Base-by-base conservation (phyloP, 2,113 vertebrate genomes). In the Phodopus roborovskii region DNA sequence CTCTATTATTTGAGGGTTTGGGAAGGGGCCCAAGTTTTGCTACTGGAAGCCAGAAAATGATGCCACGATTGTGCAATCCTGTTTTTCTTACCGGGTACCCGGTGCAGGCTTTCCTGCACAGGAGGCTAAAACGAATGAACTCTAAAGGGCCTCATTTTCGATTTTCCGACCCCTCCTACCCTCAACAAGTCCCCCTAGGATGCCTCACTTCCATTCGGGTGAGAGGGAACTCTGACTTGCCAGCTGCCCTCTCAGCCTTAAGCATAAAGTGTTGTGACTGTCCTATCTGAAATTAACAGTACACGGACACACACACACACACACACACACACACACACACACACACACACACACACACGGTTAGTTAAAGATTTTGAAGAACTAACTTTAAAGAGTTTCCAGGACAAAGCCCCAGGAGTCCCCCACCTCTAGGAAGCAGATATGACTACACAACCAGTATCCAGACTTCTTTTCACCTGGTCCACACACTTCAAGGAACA, bases 21-120 rank as follows among this genome's bases (percentile, higher is more conserved):
- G 90, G 64, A 90, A 95, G 66, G 86, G 87, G 16, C 83, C 92
- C 90, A 42, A 81, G 16, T 78, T 88, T 85, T 88, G 75, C 94
- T 94, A 64, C 90, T 89, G 93, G 66, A 95, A 96, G 84, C 90
- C 91, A 83, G 87, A 77, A 77, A 95, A 53, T 93, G 95, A 97
- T 24, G 28, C 56, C 45, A 74, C 1, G 1, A 26, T 92, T 91
- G 85, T 12, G 12, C 79, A 92, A 92, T 7, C 17, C 62, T 73
- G 48, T 73, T 90, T 94, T 95, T 88, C 89, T 77, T 81, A 64
- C 39, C 28, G 4, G 24, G 30, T 22, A 7, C 4, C 17, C 17
- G 1, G 5, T 53, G 89, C 19, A 12, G 77, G 64, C 90, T 20
- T 60, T 92, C 45, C 83, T 42, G 73, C 60, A 60, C 15, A 1